Conservation (phyloP, 2,113 vertebrate genomes). For the Petrocephalus microphthalmus region DNA sequence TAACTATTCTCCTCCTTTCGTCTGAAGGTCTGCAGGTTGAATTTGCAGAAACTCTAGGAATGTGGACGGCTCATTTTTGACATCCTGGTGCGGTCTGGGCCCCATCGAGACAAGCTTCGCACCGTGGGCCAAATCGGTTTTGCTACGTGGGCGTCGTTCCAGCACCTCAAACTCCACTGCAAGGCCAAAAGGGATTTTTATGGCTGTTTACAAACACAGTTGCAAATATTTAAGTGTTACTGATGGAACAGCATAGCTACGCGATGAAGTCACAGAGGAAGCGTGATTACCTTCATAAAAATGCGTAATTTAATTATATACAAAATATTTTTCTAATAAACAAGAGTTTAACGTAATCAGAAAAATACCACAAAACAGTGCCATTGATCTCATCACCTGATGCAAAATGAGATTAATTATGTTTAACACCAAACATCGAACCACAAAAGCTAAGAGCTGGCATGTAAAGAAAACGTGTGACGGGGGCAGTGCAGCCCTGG, state of each 20-base stretch:
- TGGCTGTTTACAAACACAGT: slow-evolving; percentile 16
- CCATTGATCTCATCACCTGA: not conserved
- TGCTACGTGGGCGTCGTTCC: not conserved
- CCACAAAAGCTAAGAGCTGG: not conserved
- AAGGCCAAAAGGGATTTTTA: not conserved
- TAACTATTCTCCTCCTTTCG: not conserved
- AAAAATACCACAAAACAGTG: not conserved
- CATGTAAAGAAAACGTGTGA: not conserved
- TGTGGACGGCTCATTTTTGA: not conserved
- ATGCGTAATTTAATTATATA: not conserved
- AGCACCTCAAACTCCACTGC: not conserved
- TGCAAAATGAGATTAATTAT: not conserved
- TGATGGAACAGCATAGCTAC: not conserved
- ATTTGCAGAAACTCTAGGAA: not conserved
- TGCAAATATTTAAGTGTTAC: slow-evolving; percentile 5
- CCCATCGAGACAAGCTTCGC: not conserved
- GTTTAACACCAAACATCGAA: not conserved
- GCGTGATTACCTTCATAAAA: not conserved
- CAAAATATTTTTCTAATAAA: not conserved
- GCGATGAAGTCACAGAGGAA: not conserved
- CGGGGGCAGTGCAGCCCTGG: not conserved
- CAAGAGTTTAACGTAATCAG: not conserved
- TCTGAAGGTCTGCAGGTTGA: not conserved
- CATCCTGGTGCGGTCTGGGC: not conserved
- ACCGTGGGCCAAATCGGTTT: not conserved